These are phyloP conservation scores for Zeus faber DNA, from an alignment of 2,113 vertebrate species.

Conservation along the genomic window DNA sequence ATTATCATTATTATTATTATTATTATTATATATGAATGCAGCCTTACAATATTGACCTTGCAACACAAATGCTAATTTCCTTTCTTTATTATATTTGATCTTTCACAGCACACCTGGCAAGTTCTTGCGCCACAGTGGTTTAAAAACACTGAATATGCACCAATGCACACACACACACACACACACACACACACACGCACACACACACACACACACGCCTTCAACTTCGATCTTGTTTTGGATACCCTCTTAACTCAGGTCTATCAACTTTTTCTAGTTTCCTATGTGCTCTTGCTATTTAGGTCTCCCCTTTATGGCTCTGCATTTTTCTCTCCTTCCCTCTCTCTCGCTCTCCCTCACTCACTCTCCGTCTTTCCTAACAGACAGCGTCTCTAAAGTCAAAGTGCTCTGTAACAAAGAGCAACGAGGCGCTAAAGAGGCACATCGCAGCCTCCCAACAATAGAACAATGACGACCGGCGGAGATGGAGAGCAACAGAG, in stretches of 20 bases:
- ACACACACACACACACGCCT: background rate
- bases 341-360: constrained; percentile 22
- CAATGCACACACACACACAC: constrained; percentile 9
- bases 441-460: constrained; percentile 24
- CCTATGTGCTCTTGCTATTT: too few relatives aligned
- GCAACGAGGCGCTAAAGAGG: constrained; percentile 39
- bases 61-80: too few relatives aligned
- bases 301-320: constrained; percentile 1
- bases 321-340: constrained; percentile 8
- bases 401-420: constrained; percentile 35
- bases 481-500: background rate
- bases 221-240: background rate
- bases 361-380: constrained; percentile 2
- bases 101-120: too few relatives aligned
- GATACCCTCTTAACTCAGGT: background rate
- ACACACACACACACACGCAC: background rate
- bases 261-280: too few relatives aligned
- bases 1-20: too few relatives aligned
- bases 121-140: too few relatives aligned
- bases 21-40: too few relatives aligned
- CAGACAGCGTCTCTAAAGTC: constrained; percentile 30
- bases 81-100: too few relatives aligned
- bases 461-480: constrained; percentile 28
- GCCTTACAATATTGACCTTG: too few relatives aligned
- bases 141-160: background rate